Percentiles rank a stretch among this genome's conserved stretches.
phyloP scores from a whole-genome alignment of 2,888 invertebrate genomes.

The Eupithecia subumbrata region DNA sequence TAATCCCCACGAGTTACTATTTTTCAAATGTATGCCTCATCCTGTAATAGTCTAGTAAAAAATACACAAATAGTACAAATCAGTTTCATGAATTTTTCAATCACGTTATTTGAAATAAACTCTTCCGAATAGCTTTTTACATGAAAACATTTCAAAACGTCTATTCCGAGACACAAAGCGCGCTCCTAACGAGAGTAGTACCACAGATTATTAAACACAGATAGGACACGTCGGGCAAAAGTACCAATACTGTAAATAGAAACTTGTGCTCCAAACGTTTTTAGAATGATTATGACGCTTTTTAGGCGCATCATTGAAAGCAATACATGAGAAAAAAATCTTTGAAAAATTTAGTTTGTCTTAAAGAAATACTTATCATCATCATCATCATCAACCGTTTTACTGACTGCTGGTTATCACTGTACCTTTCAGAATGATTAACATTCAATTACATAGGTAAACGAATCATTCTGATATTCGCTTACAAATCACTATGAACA shows the following conservation, averaged over 20 bases:
- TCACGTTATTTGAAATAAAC: constrained; percentile 17
- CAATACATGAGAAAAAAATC: no score
- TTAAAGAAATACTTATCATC: no score
- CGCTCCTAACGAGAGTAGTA: constrained; percentile 33
- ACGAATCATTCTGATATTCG: no score
- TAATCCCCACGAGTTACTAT: background rate
- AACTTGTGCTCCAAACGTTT: no score
- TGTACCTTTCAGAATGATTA: no score
- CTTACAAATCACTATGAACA: no score
- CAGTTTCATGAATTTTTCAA: background rate
- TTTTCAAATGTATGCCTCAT: background rate
- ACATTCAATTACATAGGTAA: no score
- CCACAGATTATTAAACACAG: constrained; percentile 23
- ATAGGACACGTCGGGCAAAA: constrained; percentile 3
- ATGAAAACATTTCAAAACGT: constrained; percentile 32
- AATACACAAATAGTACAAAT: background rate
- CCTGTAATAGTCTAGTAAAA: background rate
- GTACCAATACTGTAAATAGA: background rate
- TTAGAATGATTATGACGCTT: no score
- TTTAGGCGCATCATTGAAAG: no score
- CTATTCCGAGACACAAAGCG: constrained; percentile 32
- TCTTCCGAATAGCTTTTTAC: constrained; percentile 20
- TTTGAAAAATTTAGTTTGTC: no score
- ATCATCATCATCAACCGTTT: no score
- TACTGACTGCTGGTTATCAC: no score